Evolutionary conservation across 2,797 vertebrate genomes (phyloP), one percentile per base, ranked within the genome.

Genomic region (Clarias platycephalus): DNA sequence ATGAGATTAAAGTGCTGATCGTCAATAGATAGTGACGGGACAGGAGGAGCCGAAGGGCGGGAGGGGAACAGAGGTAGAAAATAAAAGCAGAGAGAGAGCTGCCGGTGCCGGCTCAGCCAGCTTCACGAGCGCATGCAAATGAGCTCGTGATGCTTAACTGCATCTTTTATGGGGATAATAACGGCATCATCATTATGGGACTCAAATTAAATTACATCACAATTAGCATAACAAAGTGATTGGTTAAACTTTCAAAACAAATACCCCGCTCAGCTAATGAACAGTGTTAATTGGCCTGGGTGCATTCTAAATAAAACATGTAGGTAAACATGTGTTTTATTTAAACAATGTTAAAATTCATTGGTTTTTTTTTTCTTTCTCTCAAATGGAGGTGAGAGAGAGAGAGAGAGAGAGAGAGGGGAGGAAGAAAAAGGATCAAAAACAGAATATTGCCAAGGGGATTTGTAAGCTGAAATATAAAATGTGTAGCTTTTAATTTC

Each of bases 161-260:
- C 97, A 99, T 99, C 98, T 98, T 99, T 99, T 99, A 98, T 98
- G 97, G 97, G 96, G 97, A 99, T 98, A 98, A 99, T 98, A 98
- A 97, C 96, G 95, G 97, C 98, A 98, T 98, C 98, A 97, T 99
- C 97, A 99, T 99, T 98, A 99, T 95, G 96, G 97, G 96, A 97
- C 97, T 98, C 97, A 97, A 98, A 98, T 99, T 98, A 99, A 99
- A 99, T 99, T 99, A 99, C 98, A 99, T 98, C 97, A 98, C 96
- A 97, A 99, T 99, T 99, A 99, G 97, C 97, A 98, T 99, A 99
- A 97, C 98, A 98, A 99, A 99, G 97, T 99, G 98, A 98, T 97
- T 98, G 97, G 97, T 98, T 99, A 97, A 99, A 98, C 97, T 99
- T 99, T 98, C 97, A 95, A 99, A 99, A 99, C 98, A 99, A 99